Evolutionary conservation across 2,797 vertebrate species (phyloP), one percentile per base, ranked within the genome.

Genomic region (Apogon talboti): DNA sequence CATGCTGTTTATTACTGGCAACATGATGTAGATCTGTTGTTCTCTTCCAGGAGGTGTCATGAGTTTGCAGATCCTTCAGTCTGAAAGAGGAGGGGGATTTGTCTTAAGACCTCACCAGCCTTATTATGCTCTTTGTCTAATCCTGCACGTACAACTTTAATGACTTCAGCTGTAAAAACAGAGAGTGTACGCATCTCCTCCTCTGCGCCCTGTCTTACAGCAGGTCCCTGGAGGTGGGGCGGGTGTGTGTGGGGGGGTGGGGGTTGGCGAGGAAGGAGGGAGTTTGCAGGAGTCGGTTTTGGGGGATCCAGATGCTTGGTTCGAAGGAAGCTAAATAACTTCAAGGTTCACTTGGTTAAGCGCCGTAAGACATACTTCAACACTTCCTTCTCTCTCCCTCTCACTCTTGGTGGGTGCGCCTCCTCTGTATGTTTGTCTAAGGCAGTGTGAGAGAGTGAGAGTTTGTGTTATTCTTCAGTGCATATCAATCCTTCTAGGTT

Each of bases 151-250:
- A 78, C 73, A 46, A 74, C 81, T 76, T 80, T 67, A 79, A 84
- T 78, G 74, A 83, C 61, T 74, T 89, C 89, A 90, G 89, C 88
- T 90, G 88, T 88, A 51, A 83, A 89, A 92, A 92, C 87, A 92
- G 45, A 71, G 66, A 14, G 19, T 19, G 52, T 66, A 71, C 54
- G 61, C 76, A 74, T 88, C 81, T 83, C 80, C 81, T 87, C 79
- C 70, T 73, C 69, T 57, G 6, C 66, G 21, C 30, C 78, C 79
- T 58, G 82, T 86, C 78, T 81, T 78, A 41, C 62, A 38, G 76
- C 71, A 10, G 63, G 57, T 86, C 88, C 69, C 87, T 7, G 35
- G 84, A 76, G 88, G 76, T 48, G 24, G 3, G 21, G 21, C 21
- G 21, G 21, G 21, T 24, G 21, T 24, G n/a, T n/a, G n/a, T n/a